Conservation (phyloP, 1,140 invertebrate species). For the Pogonognathellus flavescens region DNA sequence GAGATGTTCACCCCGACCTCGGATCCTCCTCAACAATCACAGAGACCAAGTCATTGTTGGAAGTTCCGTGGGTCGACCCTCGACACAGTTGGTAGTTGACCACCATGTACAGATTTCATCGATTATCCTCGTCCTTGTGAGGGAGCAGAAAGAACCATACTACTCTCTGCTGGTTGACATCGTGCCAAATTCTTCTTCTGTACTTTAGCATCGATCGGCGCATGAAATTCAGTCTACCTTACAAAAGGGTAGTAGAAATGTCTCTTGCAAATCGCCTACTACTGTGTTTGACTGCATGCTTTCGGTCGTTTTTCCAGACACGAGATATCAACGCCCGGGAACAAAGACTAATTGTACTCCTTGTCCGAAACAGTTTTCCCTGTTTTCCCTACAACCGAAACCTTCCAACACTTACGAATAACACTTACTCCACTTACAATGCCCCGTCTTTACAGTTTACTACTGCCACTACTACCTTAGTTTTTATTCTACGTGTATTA, state of each 20-base stretch:
- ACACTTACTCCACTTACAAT: not conserved
- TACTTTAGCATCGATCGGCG: conserved; percentile 67
- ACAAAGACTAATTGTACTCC: conserved; percentile 53
- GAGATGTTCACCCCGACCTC: not conserved
- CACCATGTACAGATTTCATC: conserved; percentile 64
- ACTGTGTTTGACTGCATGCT: conserved; percentile 61
- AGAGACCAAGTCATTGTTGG: conserved; percentile 27
- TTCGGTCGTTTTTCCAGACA: conserved; percentile 61
- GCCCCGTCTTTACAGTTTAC: not conserved
- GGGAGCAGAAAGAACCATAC: conserved; percentile 59
- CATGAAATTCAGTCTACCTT: conserved; percentile 66
- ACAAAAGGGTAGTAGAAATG: conserved; percentile 55
- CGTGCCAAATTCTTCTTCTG: conserved; percentile 67
- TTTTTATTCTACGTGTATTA: not conserved
- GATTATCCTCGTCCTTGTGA: conserved; percentile 64
- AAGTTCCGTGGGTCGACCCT: not conserved
- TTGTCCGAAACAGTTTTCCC: conserved; percentile 37
- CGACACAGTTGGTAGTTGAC: conserved; percentile 57
- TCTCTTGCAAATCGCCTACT: conserved; percentile 54
- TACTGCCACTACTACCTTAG: not conserved
- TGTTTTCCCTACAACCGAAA: conserved; percentile 40
- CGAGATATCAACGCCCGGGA: conserved; percentile 62
- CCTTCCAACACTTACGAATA: conserved; percentile 19
- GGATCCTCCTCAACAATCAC: not conserved
- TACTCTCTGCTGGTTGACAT: conserved; percentile 62